Conservation (phyloP, 1,140 invertebrate species). For the Choristoneura fumiferana region DNA sequence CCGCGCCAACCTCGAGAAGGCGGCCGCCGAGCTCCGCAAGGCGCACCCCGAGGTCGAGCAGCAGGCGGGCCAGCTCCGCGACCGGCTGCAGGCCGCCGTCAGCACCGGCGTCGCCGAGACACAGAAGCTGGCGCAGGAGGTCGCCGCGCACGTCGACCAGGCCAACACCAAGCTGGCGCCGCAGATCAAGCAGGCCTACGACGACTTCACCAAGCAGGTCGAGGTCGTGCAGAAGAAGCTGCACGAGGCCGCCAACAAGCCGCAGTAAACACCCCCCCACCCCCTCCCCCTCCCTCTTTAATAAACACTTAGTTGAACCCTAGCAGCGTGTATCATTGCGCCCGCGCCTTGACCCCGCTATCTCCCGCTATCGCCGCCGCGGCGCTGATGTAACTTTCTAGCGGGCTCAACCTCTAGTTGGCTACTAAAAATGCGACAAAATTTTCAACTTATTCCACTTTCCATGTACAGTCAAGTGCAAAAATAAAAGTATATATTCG, state of each 20-base stretch:
- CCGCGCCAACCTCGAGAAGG: constrained; percentile 44
- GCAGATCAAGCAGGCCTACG: constrained; percentile 64
- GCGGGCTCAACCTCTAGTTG: no score
- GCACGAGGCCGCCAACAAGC: constrained; percentile 65
- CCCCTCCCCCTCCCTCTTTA: constrained; percentile 3
- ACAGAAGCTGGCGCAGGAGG: constrained; percentile 61
- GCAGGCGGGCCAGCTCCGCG: constrained; percentile 45
- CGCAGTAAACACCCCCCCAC: constrained; percentile 36
- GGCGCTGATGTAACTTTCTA: not conserved
- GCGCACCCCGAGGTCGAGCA: constrained; percentile 65
- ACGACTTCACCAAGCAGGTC: constrained; percentile 62
- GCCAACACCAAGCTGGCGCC: constrained; percentile 65
- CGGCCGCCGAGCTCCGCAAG: constrained; percentile 51
- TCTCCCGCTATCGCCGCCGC: constrained; percentile 85
- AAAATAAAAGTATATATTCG: no score
- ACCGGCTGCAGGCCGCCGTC: constrained; percentile 53
- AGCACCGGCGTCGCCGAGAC: constrained; percentile 49
- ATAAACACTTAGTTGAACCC: not conserved
- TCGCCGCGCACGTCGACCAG: constrained; percentile 50
- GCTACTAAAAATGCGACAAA: no score
- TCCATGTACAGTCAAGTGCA: no score
- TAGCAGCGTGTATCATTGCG: constrained; percentile 1
- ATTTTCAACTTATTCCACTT: no score
- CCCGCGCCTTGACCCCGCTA: constrained; percentile 78
- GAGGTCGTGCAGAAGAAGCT: constrained; percentile 62